Evolutionary conservation across 2,888 invertebrate species (phyloP), one percentile per base, ranked within the genome.

Genomic region (Ecliptopera silaceata): DNA sequence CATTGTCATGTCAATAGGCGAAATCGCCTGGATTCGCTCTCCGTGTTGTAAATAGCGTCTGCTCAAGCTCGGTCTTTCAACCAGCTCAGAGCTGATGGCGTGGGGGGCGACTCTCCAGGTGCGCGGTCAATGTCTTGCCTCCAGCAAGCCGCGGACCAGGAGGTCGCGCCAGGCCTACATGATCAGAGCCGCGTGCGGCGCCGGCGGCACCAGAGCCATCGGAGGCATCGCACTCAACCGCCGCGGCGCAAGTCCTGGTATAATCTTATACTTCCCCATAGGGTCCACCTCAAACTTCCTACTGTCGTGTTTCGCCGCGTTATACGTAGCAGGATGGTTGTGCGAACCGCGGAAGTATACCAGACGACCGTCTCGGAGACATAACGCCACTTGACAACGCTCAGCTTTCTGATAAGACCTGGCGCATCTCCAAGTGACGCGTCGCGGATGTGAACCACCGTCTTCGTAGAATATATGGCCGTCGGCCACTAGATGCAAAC

Each of bases 151-250:
- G 74, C 89, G 88, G 63, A 90, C 85, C 36, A 90, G 88, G 87
- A 90, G 90, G 89, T 90, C 90, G 88, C 90, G 90, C 90, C 90
- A 90, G 86, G 89, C 90, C 90, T 90, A 90, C 72, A 90, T 83
- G 60, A 90, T 75, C 60, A 88, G 66, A 31, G 87, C 88, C 36
- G 88, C 86, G 62, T 86, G 88, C 8, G 89, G 87, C 32, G 84
- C 78, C 57, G 82, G 75, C 4, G 86, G 81, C 69, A 77, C 79
- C 12, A 80, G 70, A 2, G 78, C 75, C 55, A 74, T 71, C n/a
- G 79, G 76, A 39, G 79, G 68, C 17, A 72, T 72, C 54, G 66
- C 62, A 31, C 51, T 70, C 56, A 65, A 56, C 36, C 71, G 60
- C 31, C 79, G 76, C 1, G 81, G 75, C 32, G 77, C 72, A 45